phyloP scores from a whole-genome alignment of 2,888 invertebrate species.

The Odiellus spinosus region DNA sequence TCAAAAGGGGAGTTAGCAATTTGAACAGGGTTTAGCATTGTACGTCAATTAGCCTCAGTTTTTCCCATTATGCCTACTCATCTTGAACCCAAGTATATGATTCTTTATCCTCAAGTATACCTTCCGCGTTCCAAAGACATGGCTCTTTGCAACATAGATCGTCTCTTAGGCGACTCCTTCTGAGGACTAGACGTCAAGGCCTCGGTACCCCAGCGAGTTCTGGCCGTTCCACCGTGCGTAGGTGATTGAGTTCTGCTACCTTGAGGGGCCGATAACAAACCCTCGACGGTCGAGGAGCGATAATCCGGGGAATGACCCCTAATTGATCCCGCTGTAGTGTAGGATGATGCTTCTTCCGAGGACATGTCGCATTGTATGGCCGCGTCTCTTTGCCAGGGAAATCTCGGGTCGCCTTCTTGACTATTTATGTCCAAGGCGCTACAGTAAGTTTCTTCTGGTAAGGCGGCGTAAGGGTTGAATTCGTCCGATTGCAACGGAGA shows the following conservation, averaged over 20 bases:
- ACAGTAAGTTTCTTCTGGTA: constrained; percentile 21
- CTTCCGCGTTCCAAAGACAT: constrained; percentile 13
- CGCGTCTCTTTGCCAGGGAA: constrained; percentile 22
- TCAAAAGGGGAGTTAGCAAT: neutral
- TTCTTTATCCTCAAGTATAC: neutral
- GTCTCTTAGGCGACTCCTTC: neutral
- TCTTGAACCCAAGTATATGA: neutral
- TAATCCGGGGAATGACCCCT: neutral
- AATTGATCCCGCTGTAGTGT: neutral
- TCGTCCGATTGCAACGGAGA: constrained; percentile 7
- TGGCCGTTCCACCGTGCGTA: neutral
- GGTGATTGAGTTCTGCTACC: neutral
- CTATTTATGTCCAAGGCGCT: constrained; percentile 21
- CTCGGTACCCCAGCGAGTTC: neutral
- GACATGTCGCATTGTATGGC: constrained; percentile 21
- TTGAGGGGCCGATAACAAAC: neutral
- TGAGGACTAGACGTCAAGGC: neutral
- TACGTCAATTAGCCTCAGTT: no score
- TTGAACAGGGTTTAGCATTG: no score
- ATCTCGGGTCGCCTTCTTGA: constrained; percentile 19
- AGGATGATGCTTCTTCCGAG: constrained; percentile 5
- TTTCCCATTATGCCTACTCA: no score
- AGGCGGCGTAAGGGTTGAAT: constrained; percentile 15
- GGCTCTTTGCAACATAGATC: constrained; percentile 15
- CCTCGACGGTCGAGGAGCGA: neutral